phyloP scores from a whole-genome alignment of 2,888 invertebrate species.

The Andrena camellia region DNA sequence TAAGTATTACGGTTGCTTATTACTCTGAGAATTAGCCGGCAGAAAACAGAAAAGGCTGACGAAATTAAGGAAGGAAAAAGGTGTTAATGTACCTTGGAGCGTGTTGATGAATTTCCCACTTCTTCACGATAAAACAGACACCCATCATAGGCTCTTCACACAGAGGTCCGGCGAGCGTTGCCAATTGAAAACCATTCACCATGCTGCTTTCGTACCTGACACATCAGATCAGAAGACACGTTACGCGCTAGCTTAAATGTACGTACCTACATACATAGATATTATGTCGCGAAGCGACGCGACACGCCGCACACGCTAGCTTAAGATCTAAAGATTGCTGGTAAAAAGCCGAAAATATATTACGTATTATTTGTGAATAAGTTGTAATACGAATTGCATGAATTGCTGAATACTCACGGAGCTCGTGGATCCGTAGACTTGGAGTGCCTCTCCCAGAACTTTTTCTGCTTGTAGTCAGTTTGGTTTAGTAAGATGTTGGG shows the following conservation, averaged over 20 bases:
- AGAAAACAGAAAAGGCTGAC: neutral
- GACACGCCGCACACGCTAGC: neutral
- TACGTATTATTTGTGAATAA: too few species aligned
- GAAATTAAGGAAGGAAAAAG: neutral
- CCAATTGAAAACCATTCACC: slow-evolving; percentile 94
- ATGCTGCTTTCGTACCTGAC: slow-evolving; percentile 90
- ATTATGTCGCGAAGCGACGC: neutral
- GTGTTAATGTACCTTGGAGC: slow-evolving; percentile 69
- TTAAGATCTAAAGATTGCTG: neutral
- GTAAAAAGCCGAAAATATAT: neutral
- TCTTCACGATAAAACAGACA: slow-evolving; percentile 95
- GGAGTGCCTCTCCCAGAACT: slow-evolving; percentile 85
- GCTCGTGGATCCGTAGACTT: slow-evolving; percentile 76
- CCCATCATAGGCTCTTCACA: slow-evolving; percentile 99
- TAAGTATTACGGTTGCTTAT: neutral
- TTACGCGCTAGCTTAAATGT: slow-evolving; percentile 11
- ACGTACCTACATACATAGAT: too few species aligned
- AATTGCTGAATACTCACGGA: slow-evolving; percentile 70
- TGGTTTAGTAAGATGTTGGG: slow-evolving; percentile 96
- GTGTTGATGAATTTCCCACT: slow-evolving; percentile 88
- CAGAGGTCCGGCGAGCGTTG: slow-evolving; percentile 95
- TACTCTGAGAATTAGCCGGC: neutral
- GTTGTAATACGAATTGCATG: neutral
- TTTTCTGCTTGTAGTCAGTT: slow-evolving; percentile 89
- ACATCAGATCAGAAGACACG: neutral